Conservation (phyloP, 2,888 invertebrate species). For the Aleiodes leptofemur region DNA sequence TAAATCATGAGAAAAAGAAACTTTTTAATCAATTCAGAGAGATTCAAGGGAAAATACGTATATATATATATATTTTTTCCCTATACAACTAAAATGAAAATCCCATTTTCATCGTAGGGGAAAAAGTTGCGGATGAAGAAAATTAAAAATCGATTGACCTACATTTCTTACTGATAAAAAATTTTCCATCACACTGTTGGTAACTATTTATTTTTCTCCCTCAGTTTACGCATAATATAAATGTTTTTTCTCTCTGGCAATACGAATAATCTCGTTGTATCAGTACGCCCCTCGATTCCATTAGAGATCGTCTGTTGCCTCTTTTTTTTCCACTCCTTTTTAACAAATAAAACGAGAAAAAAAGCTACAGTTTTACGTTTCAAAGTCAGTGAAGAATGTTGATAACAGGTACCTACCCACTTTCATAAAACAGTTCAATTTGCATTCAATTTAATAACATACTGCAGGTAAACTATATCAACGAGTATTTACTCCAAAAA, state of each 20-base stretch:
- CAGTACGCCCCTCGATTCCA: conserved; percentile 18
- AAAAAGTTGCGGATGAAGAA: not conserved
- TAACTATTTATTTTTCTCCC: conserved; percentile 3
- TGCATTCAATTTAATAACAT: not conserved
- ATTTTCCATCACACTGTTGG: conserved; percentile 16
- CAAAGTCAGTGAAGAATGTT: not conserved
- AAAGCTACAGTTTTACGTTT: not conserved
- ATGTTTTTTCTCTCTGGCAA: conserved; percentile 11
- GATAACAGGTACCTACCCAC: not conserved
- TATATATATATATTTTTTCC: no score
- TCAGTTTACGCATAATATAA: conserved; percentile 26
- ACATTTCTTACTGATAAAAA: conserved; percentile 30
- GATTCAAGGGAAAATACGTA: no score
- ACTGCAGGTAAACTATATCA: no score
- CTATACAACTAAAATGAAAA: no score
- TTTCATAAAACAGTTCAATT: conserved; percentile 1
- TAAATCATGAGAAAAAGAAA: no score
- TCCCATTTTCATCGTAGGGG: no score
- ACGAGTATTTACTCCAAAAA: no score
- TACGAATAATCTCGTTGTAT: conserved; percentile 33
- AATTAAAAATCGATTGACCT: conserved; percentile 40
- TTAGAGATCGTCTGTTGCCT: not conserved
- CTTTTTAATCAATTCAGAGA: no score
- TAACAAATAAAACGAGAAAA: conserved; percentile 18
- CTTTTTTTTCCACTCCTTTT: not conserved